Evolutionary conservation across 1,140 invertebrate genomes (phyloP), one percentile per base, ranked within the genome.

Genomic region (Gonioctena quinquepunctata): DNA sequence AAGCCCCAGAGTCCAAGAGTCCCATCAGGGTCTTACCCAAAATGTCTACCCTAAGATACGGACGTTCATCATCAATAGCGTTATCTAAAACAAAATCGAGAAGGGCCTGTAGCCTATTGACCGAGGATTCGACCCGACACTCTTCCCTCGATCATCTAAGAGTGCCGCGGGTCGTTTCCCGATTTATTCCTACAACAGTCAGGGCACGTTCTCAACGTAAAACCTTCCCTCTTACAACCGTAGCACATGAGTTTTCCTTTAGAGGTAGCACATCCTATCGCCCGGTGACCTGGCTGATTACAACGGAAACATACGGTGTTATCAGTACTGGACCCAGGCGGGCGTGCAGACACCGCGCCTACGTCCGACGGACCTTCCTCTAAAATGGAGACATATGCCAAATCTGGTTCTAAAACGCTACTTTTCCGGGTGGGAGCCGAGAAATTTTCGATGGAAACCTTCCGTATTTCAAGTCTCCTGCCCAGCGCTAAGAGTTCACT

Each of bases 1-100:
- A 54, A 11, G 50, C 50, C 8, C 50, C 50, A 23, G 70, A 74
- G 33, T 74, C 73, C 13, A 74, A 57, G 3, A 74, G 25, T 48
- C 73, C 70, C 21, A 52, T 7, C 19, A 74, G 23, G 3, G 28
- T 27, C 11, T 63, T 19, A 16, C 66, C 70, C 13, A 66, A 68
- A 57, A 74, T 42, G 13, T 18, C 18, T 1, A 74, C 64, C n/a
- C 26, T 27, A 2, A 74, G 26, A 50, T 74, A 74, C 1, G 72
- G 69, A 26, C 70, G n/a, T 52, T 68, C 59, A 19, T 72, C 66
- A 48, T 61, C 18, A 3, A 8, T 2, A 3, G 48, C 66, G 23
- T 54, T 23, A 21, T 57, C 50, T 3, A 71, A 54, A 8, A 54
- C 18, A 18, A 19, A 54, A 54, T 54, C 50, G 11, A 54, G 18